Percentiles rank a stretch among this genome's conserved stretches.
phyloP scores from a whole-genome alignment of 2,888 invertebrate genomes.

The Phytoseiulus persimilis region DNA sequence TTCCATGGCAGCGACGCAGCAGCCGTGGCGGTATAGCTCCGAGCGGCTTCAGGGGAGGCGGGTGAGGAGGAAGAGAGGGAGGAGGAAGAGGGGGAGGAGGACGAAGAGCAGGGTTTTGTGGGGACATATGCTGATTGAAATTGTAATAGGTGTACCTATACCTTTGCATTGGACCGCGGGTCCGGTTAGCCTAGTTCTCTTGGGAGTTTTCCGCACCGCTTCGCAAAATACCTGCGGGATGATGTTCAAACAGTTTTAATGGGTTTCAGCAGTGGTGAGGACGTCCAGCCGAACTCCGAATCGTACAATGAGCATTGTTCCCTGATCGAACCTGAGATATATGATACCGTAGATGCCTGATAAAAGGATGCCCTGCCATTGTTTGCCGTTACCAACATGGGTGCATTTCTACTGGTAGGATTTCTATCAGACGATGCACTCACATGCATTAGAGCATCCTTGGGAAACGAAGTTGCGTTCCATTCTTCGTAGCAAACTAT shows the following conservation, averaged over 20 bases:
- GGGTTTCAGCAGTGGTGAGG: neutral
- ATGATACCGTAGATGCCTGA: too few relatives aligned
- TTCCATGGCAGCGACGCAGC: neutral
- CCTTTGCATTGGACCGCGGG: neutral
- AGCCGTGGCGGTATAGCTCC: neutral
- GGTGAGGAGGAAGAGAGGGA: neutral
- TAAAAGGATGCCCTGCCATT: too few relatives aligned
- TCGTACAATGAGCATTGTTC: too few relatives aligned
- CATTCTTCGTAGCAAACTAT: too few relatives aligned
- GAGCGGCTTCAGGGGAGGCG: neutral
- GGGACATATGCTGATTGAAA: slow-evolving; percentile 37
- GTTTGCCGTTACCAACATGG: too few relatives aligned
- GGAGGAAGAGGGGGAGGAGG: neutral
- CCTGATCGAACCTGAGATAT: too few relatives aligned
- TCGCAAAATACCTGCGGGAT: neutral
- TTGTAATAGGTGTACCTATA: slow-evolving; percentile 12
- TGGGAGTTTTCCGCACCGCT: neutral
- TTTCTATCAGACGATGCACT: too few relatives aligned
- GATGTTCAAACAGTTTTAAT: neutral
- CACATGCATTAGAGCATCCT: too few relatives aligned
- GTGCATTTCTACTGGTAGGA: too few relatives aligned
- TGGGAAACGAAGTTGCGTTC: too few relatives aligned
- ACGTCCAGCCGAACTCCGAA: neutral
- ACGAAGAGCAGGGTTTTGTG: neutral
- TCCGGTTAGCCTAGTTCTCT: neutral